A percentile compares a stretch with the other conserved stretches of the same genome.
Conservation (phyloP, 2,113 vertebrate species). For the Columba livia region DNA sequence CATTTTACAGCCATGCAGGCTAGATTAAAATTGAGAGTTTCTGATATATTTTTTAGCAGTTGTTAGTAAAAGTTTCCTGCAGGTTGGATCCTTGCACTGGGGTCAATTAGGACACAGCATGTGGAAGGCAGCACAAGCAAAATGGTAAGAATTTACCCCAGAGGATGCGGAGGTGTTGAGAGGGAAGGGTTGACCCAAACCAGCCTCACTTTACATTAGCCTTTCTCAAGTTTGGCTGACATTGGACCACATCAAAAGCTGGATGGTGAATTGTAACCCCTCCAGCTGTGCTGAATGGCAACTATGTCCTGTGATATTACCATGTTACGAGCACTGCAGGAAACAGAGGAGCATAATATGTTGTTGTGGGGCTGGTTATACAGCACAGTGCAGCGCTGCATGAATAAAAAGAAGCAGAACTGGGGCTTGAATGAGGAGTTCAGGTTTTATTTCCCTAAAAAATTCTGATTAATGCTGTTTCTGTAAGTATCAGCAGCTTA, state of each 20-base stretch:
- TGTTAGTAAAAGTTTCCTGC: neutral
- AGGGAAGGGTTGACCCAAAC: neutral
- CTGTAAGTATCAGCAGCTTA: conserved; percentile 1
- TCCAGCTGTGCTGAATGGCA: neutral
- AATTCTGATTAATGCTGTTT: neutral
- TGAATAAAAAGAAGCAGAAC: neutral
- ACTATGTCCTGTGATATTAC: neutral
- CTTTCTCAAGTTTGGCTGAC: neutral
- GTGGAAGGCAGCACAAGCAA: rapidly evolving
- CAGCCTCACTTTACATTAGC: neutral
- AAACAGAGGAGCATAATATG: rapidly evolving
- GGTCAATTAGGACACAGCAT: too few relatives aligned
- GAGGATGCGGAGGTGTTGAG: neutral
- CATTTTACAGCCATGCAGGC: neutral
- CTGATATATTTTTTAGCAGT: neutral
- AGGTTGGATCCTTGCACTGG: neutral
- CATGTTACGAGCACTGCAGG: neutral
- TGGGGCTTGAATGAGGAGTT: neutral
- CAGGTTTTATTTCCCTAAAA: neutral
- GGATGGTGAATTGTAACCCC: neutral
- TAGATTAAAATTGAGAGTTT: neutral
- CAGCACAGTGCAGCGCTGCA: neutral
- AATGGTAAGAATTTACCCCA: neutral
- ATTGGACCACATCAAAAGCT: neutral
- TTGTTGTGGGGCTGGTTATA: neutral